These are phyloP conservation scores for Petromus typicus DNA, from an alignment of 2,113 vertebrate genomes.

Conservation along the genomic window DNA sequence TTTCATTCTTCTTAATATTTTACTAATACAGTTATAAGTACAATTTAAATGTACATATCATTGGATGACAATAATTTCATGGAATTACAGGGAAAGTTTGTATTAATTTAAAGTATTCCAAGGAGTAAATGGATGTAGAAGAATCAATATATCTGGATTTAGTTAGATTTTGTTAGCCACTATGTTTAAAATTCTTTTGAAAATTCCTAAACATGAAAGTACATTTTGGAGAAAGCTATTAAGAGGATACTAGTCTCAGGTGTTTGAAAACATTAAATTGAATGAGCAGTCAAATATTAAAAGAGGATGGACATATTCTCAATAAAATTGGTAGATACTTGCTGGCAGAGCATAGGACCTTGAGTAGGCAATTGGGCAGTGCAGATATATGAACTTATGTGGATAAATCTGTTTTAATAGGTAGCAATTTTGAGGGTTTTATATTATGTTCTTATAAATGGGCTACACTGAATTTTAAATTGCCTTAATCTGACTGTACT, in stretches of 20 bases:
- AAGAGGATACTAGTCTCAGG: neutral
- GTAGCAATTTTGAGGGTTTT: neutral
- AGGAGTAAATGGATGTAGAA: neutral
- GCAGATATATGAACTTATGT: neutral
- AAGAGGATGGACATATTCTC: neutral
- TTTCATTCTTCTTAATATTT: neutral
- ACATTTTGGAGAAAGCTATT: neutral
- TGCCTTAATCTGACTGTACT: neutral
- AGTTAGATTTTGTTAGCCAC: neutral
- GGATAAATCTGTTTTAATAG: neutral
- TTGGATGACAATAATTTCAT: neutral
- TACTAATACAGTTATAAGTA: neutral
- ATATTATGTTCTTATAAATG: neutral
- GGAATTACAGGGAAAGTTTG: neutral
- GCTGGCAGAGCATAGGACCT: neutral
- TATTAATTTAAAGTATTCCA: neutral
- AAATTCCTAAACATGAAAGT: neutral
- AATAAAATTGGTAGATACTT: neutral
- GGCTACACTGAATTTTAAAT: neutral
- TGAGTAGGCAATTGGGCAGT: neutral
- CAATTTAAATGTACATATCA: neutral
- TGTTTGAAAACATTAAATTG: neutral
- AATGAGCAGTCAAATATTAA: neutral
- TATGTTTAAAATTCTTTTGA: neutral
- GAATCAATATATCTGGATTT: neutral